A percentile compares a stretch with the other conserved stretches of the same genome.
Evolutionary conservation across 1,140 invertebrate genomes (phyloP).

Genomic region (Eurosta solidaginis): DNA sequence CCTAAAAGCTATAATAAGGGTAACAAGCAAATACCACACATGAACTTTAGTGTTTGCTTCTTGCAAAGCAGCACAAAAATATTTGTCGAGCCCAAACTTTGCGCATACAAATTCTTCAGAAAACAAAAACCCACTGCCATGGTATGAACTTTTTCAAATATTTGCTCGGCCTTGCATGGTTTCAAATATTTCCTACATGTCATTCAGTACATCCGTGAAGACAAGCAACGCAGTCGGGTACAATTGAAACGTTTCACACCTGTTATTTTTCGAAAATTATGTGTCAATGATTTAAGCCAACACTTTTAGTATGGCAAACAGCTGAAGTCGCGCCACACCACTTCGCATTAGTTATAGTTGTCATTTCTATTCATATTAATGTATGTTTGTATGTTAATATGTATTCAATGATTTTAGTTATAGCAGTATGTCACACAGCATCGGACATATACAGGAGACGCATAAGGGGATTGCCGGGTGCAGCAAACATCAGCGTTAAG

Average conservation of each 20-base stretch:
- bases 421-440: neutral
- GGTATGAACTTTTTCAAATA: no score
- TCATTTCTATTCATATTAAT: neutral
- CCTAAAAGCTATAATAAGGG: no score
- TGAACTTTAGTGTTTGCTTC: no score
- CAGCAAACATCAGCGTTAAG: neutral
- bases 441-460: no score
- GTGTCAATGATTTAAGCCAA: slow-evolving; percentile 38
- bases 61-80: no score
- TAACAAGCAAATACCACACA: no score
- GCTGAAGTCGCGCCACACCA: neutral
- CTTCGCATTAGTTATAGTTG: neutral
- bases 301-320: slow-evolving; percentile 24
- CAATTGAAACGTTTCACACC: slow-evolving; percentile 31
- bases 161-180: neutral
- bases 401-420: neutral
- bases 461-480: neutral
- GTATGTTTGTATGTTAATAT: no score
- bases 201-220: neutral
- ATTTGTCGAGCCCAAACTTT: no score
- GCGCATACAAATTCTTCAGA: no score
- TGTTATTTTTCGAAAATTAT: slow-evolving; percentile 37
- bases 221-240: neutral
- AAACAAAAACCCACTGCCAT: no score
- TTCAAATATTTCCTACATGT: neutral